Conservation (phyloP, 2,113 vertebrate species). For the Thomomys bottae region DNA sequence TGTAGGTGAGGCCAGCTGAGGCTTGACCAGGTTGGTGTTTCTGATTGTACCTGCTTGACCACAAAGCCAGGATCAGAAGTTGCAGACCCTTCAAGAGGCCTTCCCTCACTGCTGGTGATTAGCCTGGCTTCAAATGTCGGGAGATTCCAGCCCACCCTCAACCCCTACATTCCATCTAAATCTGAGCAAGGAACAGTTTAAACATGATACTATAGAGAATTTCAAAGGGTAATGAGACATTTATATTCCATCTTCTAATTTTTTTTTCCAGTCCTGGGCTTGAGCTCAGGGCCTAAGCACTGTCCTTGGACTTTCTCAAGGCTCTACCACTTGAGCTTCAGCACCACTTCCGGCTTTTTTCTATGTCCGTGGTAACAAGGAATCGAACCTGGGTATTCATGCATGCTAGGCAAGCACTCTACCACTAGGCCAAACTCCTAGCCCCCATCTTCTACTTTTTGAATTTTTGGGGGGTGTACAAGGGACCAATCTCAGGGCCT, state of each 20-base stretch:
- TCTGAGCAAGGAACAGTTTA: slow-evolving; percentile 34
- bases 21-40: neutral
- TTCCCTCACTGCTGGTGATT: neutral
- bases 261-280: too few relatives aligned
- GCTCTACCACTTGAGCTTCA: too few relatives aligned
- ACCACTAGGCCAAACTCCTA: too few relatives aligned
- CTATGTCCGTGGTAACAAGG: too few relatives aligned
- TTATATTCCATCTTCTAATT: too few relatives aligned
- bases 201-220: neutral
- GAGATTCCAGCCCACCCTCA: neutral
- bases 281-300: too few relatives aligned
- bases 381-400: too few relatives aligned
- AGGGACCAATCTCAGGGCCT: too few relatives aligned
- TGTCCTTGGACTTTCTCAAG: too few relatives aligned
- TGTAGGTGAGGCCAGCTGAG: neutral
- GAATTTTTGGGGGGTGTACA: neutral
- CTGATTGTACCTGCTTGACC: neutral
- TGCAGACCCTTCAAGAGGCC: neutral
- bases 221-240: neutral
- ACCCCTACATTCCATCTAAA: neutral
- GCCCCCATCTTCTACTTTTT: neutral
- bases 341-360: too few relatives aligned
- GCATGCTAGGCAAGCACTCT: too few relatives aligned
- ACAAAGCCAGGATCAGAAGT: neutral
- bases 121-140: neutral